phyloP scores from a whole-genome alignment of 2,113 vertebrate species.

The Hippocampus zosterae region DNA sequence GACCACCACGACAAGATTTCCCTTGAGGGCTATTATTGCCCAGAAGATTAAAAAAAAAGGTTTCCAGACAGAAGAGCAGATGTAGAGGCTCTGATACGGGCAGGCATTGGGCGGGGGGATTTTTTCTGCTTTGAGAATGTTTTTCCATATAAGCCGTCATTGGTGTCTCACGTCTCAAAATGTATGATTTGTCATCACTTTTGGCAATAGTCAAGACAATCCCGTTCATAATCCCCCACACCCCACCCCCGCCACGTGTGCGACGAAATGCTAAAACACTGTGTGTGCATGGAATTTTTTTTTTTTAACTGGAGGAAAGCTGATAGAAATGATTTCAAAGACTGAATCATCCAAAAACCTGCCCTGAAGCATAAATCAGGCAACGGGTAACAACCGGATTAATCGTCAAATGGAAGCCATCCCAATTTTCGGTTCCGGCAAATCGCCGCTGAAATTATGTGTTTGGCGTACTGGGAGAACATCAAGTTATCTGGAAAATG shows the following conservation, averaged over 20 bases:
- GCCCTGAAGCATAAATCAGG: background rate
- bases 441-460: background rate
- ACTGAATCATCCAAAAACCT: background rate
- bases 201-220: slow-evolving; percentile 19
- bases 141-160: slow-evolving; percentile 3
- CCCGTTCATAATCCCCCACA: slow-evolving; percentile 13
- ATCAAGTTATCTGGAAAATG: background rate
- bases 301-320: background rate
- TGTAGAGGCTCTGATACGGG: slow-evolving; percentile 32
- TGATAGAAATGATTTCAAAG: background rate
- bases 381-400: background rate
- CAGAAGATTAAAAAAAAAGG: slow-evolving; percentile 58
- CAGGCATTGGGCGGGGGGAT: background rate
- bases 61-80: slow-evolving; percentile 59
- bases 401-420: background rate
- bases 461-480: background rate
- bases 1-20: slow-evolving; percentile 70
- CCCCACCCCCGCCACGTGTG: no score
- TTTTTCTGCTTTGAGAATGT: slow-evolving; percentile 10
- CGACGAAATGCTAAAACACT: background rate
- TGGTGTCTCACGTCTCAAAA: background rate
- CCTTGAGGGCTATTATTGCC: slow-evolving; percentile 58
- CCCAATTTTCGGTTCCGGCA: no score
- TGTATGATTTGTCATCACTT: slow-evolving; percentile 26
- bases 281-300: background rate